Conservation (phyloP, 2,888 invertebrate genomes). For the Tridacna crocea region DNA sequence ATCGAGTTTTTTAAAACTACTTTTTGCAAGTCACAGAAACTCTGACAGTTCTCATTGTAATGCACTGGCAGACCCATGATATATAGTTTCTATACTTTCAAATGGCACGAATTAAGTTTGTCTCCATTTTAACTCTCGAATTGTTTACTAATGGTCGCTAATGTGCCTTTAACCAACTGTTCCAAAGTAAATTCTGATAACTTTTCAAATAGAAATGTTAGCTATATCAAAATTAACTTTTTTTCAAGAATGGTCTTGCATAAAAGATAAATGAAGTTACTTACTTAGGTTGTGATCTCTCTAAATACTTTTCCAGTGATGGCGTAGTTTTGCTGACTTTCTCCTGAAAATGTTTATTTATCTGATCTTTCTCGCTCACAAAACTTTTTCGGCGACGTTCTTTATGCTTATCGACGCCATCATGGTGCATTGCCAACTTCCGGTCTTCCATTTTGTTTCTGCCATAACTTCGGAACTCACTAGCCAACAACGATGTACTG, state of each 20-base stretch:
- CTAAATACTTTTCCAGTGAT: constrained; percentile 50
- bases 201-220: too few species aligned
- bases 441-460: constrained; percentile 52
- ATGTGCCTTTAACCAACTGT: too few species aligned
- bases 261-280: neutral
- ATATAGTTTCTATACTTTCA: too few species aligned
- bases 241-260: neutral
- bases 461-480: constrained; percentile 25
- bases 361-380: constrained; percentile 27
- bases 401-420: constrained; percentile 45
- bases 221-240: too few species aligned
- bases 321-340: constrained; percentile 52
- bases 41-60: too few species aligned
- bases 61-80: too few species aligned
- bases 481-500: constrained; percentile 3
- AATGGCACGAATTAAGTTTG: too few species aligned
- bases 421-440: constrained; percentile 36
- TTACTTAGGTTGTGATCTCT: constrained; percentile 39
- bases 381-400: constrained; percentile 39
- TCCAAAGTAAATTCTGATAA: too few species aligned
- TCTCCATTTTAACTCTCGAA: too few species aligned
- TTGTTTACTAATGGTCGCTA: too few species aligned
- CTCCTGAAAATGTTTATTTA: constrained; percentile 48
- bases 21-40: too few species aligned
- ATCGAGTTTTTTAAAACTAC: too few species aligned